Evolutionary conservation across 1,140 invertebrate species (phyloP), one percentile per base, ranked within the genome.

Genomic region (Homalodisca vitripennis): DNA sequence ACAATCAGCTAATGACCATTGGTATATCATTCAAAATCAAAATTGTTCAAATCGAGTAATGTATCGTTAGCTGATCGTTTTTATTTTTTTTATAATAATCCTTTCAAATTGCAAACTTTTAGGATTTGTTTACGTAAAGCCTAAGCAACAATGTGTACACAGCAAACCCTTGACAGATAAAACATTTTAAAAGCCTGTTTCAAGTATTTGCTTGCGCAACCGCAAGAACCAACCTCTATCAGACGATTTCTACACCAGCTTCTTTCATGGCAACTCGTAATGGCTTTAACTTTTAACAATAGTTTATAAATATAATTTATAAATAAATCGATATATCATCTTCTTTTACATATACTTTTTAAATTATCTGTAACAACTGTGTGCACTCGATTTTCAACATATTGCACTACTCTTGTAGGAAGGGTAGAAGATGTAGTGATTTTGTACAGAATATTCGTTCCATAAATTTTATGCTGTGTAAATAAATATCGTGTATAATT

Each of bases 291-390:
- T 60, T 60, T 60, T 29, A 60, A 60, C 55, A 60, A 60, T 60
- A 26, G 24, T 60, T 60, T 60, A 60, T 60, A 60, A 60, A 60
- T 60, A 60, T 60, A 60, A 60, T 60, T 60, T 60, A 60, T 60
- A 60, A 60, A 60, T 60, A 60, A 60, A 60, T 30, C 29, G 29
- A 60, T 60, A 60, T 60, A 60, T 60, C 29, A 26, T 60, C 55
- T 27, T 60, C 48, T 60, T 60, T 60, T 24, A 60, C 55, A 60
- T 60, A 60, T 60, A 60, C 55, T 60, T 60, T 60, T 26, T 22
- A 60, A 60, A 60, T 60, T 27, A 60, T 27, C 55, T 60, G 14
- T 60, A 60, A n/a, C 29, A 60, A 60, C 55, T 27, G 29, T 60
- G 24, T 27, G 55, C 14, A 24, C 14, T 24, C 55, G 22, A 27